These are phyloP conservation scores for Chelonoidis abingdonii DNA, from an alignment of 2,113 vertebrate species.

Conservation along the genomic window DNA sequence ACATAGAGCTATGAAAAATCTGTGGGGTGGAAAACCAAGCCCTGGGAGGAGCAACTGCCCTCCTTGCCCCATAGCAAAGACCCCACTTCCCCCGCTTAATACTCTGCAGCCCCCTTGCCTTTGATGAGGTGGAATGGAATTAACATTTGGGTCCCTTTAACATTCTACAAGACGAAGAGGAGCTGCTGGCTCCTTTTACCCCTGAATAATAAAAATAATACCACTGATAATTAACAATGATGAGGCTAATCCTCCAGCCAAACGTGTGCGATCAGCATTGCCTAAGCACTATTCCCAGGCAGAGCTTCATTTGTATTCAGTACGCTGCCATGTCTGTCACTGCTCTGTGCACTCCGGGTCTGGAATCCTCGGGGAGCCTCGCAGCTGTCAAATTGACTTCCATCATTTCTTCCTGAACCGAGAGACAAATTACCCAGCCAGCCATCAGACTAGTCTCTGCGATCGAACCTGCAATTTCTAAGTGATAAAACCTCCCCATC, in stretches of 20 bases:
- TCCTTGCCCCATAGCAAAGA: background rate
- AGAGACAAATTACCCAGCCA: conserved; percentile 77
- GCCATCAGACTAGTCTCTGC: conserved; percentile 68
- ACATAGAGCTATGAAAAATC: background rate
- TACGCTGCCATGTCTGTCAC: conserved; percentile 70
- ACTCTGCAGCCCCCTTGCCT: background rate
- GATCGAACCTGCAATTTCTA: conserved; percentile 67
- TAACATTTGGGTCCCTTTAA: background rate
- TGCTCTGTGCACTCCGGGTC: conserved; percentile 72
- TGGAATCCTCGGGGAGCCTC: conserved; percentile 77
- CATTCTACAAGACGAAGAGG: background rate
- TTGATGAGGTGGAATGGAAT: rapidly evolving
- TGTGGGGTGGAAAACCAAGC: background rate
- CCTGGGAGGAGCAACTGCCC: background rate
- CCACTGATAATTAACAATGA: conserved; percentile 72
- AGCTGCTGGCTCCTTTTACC: conserved; percentile 21
- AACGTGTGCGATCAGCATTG: conserved; percentile 69
- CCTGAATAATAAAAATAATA: conserved; percentile 70
- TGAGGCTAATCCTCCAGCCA: conserved; percentile 68
- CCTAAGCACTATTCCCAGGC: conserved; percentile 71
- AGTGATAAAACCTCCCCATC: conserved; percentile 60
- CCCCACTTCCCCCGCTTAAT: no score
- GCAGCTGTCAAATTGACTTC: conserved; percentile 81
- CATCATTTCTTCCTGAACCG: conserved; percentile 69
- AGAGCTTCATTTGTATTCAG: conserved; percentile 78